Conservation (phyloP, 2,888 invertebrate species). For the Melieria crassipennis region DNA sequence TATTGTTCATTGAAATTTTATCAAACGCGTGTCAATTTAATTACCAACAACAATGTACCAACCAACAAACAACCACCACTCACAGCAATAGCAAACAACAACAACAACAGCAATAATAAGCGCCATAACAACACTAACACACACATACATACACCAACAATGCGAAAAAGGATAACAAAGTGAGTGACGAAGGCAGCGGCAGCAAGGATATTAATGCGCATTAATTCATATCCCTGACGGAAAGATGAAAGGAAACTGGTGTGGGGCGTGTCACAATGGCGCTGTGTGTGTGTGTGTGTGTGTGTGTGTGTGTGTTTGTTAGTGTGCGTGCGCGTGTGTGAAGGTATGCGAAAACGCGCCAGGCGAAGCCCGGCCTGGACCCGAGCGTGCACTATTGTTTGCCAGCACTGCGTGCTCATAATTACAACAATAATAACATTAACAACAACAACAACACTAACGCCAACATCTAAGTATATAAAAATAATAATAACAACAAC, state of each 20-base stretch:
- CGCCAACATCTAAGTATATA: too few species aligned
- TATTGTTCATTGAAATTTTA: constrained; percentile 26
- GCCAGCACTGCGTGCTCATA: constrained; percentile 23
- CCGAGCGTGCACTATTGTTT: constrained; percentile 14
- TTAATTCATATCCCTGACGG: constrained; percentile 14
- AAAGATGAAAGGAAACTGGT: background rate
- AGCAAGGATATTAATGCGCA: constrained; percentile 9
- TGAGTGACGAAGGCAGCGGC: constrained; percentile 27
- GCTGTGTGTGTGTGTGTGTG: background rate
- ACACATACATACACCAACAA: constrained; percentile 3
- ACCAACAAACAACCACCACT: background rate
- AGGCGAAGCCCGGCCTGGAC: too few species aligned
- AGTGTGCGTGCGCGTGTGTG: background rate
- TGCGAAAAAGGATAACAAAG: constrained; percentile 8
- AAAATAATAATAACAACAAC: too few species aligned
- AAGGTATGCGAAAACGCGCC: too few species aligned
- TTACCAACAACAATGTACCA: constrained; percentile 19
- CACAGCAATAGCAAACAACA: background rate
- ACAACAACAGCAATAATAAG: constrained; percentile 21
- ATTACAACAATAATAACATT: background rate
- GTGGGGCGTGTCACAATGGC: background rate
- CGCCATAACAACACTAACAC: constrained; percentile 17
- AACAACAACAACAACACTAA: background rate
- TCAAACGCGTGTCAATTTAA: constrained; percentile 26
- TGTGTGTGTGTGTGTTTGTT: background rate